Conservation (phyloP, 2,888 invertebrate species). For the Epirrhoe alternata region DNA sequence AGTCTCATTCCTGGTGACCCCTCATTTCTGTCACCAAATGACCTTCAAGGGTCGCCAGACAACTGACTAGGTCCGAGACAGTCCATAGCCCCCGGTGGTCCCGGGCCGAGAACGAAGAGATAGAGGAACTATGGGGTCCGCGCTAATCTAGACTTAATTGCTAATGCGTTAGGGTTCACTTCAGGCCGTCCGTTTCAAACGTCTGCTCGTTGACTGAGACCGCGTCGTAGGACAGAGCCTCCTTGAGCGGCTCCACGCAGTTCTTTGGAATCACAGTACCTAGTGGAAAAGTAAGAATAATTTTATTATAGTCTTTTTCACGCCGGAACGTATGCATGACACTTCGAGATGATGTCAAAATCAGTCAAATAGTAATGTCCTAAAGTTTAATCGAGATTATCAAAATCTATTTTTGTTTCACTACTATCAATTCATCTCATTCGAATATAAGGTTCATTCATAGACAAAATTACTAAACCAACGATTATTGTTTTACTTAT, state of each 20-base stretch:
- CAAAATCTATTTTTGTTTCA: too few species aligned
- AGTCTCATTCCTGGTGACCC: slow-evolving; percentile 1
- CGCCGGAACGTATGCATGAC: too few species aligned
- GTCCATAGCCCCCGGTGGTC: slow-evolving; percentile 32
- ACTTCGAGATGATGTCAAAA: too few species aligned
- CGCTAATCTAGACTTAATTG: slow-evolving; percentile 42
- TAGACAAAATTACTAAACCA: too few species aligned
- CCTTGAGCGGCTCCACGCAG: slow-evolving; percentile 91
- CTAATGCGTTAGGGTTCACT: slow-evolving; percentile 53
- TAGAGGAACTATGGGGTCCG: slow-evolving; percentile 54
- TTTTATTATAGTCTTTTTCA: not conserved
- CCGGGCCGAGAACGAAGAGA: slow-evolving; percentile 46
- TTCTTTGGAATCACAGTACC: slow-evolving; percentile 95
- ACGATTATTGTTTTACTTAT: too few species aligned
- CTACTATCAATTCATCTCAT: too few species aligned
- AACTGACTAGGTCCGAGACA: slow-evolving; percentile 47
- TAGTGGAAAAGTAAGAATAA: slow-evolving; percentile 10
- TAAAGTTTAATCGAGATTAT: too few species aligned
- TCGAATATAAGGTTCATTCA: too few species aligned
- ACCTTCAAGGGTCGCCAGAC: slow-evolving; percentile 38
- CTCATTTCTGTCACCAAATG: slow-evolving; percentile 1
- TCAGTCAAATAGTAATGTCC: too few species aligned
- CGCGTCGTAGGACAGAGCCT: slow-evolving; percentile 92
- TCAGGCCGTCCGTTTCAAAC: slow-evolving; percentile 76
- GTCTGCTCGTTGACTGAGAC: slow-evolving; percentile 91